A percentile compares a stretch with the other conserved stretches of the same genome.
Conservation (phyloP, 1,140 invertebrate species). For the Vollenhovia emeryi region DNA sequence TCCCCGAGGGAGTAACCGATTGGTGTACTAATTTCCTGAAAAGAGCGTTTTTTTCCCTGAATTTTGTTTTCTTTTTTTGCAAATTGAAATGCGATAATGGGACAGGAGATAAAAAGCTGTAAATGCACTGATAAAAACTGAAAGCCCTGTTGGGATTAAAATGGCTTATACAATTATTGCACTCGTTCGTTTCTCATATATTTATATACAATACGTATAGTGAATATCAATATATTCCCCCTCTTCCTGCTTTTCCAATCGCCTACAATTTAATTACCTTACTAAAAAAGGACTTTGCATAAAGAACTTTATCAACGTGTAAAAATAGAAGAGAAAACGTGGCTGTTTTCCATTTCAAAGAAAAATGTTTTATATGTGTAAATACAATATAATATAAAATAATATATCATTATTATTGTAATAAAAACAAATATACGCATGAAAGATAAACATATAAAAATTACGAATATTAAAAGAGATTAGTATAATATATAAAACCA, state of each 20-base stretch:
- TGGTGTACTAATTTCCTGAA: not conserved
- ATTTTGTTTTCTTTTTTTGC: not conserved
- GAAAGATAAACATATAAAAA: not conserved
- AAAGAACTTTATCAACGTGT: not conserved
- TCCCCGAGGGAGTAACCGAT: not conserved
- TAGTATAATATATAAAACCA: not conserved
- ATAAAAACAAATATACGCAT: not conserved
- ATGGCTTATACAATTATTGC: conserved; percentile 19
- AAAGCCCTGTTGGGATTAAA: conserved; percentile 2
- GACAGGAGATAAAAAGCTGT: not conserved
- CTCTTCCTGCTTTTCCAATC: not conserved
- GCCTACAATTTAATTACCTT: not conserved
- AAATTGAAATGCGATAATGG: not conserved
- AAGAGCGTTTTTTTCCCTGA: not conserved
- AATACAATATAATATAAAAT: not conserved
- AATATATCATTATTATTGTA: not conserved
- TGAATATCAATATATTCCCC: not conserved
- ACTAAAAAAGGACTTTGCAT: not conserved
- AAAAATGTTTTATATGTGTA: not conserved
- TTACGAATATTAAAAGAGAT: not conserved
- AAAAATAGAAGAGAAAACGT: not conserved
- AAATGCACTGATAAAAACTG: conserved; percentile 5
- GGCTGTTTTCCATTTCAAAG: not conserved
- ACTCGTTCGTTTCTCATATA: not conserved
- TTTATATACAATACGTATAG: not conserved